A percentile compares a stretch with the other conserved stretches of the same genome.
phyloP scores from a whole-genome alignment of 2,888 invertebrate species.

The Acronicta aceris region DNA sequence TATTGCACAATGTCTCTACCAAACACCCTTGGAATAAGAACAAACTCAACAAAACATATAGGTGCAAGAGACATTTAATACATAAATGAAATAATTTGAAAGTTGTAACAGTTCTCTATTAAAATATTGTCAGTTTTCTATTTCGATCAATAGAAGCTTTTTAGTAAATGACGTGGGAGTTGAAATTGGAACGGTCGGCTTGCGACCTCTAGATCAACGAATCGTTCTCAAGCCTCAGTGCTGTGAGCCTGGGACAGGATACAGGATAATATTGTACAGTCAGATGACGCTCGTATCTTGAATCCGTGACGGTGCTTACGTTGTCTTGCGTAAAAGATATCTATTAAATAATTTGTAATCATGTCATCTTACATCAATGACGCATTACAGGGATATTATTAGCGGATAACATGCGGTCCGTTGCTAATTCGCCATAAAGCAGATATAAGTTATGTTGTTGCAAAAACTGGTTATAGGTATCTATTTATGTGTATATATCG shows the following conservation, averaged over 20 bases:
- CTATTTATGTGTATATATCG: too few species aligned
- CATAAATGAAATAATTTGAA: too few species aligned
- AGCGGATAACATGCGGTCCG: neutral
- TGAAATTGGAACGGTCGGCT: neutral
- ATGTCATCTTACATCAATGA: constrained; percentile 21
- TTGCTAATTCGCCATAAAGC: neutral
- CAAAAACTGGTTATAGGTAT: neutral
- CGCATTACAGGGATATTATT: constrained; percentile 26
- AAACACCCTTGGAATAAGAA: too few species aligned
- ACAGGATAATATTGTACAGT: constrained; percentile 20
- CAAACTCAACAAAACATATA: too few species aligned
- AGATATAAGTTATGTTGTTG: neutral
- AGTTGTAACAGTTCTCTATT: too few species aligned
- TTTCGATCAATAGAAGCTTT: too few species aligned
- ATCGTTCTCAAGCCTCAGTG: neutral
- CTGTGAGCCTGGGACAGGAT: neutral
- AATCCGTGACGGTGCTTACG: neutral
- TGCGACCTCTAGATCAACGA: too few species aligned
- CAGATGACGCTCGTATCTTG: constrained; percentile 23
- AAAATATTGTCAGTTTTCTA: too few species aligned
- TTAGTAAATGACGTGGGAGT: too few species aligned
- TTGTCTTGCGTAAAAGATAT: constrained; percentile 6
- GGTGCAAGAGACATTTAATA: too few species aligned
- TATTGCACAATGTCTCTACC: too few species aligned
- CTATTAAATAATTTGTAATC: constrained; percentile 32